These are phyloP conservation scores for Drosophila mauritiana DNA, from an alignment of 1,140 invertebrate species.

Conservation along the genomic window DNA sequence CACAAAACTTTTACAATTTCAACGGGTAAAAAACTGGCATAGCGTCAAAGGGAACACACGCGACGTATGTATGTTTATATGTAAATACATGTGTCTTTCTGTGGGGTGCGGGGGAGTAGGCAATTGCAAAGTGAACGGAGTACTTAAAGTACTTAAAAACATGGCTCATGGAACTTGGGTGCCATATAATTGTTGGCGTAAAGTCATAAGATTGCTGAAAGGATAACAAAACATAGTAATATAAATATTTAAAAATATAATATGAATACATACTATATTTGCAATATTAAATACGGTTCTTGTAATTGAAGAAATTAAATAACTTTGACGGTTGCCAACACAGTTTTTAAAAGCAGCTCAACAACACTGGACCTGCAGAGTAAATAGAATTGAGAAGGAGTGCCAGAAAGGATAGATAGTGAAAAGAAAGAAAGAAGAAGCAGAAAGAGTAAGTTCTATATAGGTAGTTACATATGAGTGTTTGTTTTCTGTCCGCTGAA, in stretches of 20 bases:
- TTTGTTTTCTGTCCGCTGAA: neutral
- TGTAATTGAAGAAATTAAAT: too few relatives aligned
- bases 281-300: too few relatives aligned
- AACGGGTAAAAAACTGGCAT: conserved; percentile 72
- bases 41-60: conserved; percentile 67
- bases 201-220: too few relatives aligned
- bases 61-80: conserved; percentile 25
- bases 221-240: too few relatives aligned
- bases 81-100: neutral
- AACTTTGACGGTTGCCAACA: neutral
- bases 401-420: neutral
- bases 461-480: neutral
- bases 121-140: neutral
- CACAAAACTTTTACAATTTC: conserved; percentile 77
- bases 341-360: neutral
- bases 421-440: neutral
- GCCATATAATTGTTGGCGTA: too few relatives aligned
- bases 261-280: too few relatives aligned
- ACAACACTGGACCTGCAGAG: neutral
- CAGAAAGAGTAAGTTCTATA: neutral
- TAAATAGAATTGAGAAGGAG: neutral
- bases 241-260: too few relatives aligned
- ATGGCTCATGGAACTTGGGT: too few relatives aligned
- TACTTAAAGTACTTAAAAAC: neutral
- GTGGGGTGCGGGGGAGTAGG: neutral